phyloP scores from a whole-genome alignment of 2,113 vertebrate species.

The Brachypodius melanocephalos region DNA sequence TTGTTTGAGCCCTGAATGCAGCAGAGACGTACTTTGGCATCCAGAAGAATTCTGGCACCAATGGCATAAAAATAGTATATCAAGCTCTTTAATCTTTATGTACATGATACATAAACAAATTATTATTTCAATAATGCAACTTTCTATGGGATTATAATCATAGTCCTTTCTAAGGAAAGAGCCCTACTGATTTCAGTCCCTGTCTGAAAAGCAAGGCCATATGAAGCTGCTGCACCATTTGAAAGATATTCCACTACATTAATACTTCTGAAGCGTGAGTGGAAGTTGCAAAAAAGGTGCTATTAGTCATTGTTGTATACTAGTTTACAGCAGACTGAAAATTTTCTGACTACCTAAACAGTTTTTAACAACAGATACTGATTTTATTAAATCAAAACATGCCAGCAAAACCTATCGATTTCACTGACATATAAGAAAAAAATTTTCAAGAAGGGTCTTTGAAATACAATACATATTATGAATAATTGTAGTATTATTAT shows the following conservation, averaged over 20 bases:
- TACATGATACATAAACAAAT: background rate
- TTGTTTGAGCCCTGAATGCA: background rate
- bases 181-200: background rate
- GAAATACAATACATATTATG: background rate
- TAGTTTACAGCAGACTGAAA: background rate
- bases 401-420: background rate
- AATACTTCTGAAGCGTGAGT: background rate
- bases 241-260: background rate
- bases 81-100: background rate
- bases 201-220: background rate
- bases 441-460: background rate
- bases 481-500: background rate
- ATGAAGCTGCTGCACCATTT: background rate
- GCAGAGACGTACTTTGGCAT: background rate
- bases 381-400: background rate
- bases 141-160: background rate
- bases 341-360: background rate
- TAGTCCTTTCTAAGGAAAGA: background rate
- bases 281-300: background rate
- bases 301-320: background rate
- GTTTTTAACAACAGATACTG: rapidly evolving
- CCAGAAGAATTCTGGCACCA: background rate
- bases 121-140: background rate
- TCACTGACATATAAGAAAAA: background rate
- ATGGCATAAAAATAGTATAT: background rate